Base-by-base conservation (phyloP, 2,797 vertebrate species). In the Manis javanica region DNA sequence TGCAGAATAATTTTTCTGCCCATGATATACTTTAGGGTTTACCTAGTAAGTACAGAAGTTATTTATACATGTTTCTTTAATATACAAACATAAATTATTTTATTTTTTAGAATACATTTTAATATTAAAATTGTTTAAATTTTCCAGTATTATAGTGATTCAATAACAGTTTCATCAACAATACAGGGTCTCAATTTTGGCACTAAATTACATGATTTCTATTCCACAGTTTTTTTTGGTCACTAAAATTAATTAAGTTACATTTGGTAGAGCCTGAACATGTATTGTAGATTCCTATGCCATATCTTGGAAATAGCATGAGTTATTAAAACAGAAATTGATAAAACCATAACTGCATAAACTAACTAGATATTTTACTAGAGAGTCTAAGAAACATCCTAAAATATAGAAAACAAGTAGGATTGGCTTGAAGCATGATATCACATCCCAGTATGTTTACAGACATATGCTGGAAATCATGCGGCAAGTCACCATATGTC, bases 41-140 rank as follows among this genome's bases (percentile, higher is more conserved):
- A 63, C 24, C 5, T 79, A 55, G n/a, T 55, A 85, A 66, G 63
- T 72, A 59, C 26, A 55, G 49, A 91, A 42, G 6, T 13, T 78
- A 57, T 64, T 49, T 77, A 71, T 51, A 64, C 49, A 49, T 3
- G 55, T 49, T 61, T 53, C 4, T 51, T 59, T 59, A 26, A 8
- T 42, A 8, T 53, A 42, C 11, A 83, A 15, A 31, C 49, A 39
- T 19, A 66, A 14, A 16, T 51, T 51, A n/a, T 1, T 34, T 75
- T 55, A 69, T 16, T 71, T 81, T 29, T 82, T 75, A 69, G 8
- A 81, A 75, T 29, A 5, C 1, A 64, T 69, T 34, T 83, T 59
- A 55, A 46, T 72, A 39, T 57, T 85, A 72, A 96, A 78, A 84
- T n/a, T 26, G 6, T 82, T 82, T 90, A 61, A 88, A 85, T 74